Evolutionary conservation across 2,888 invertebrate species (phyloP).

Genomic region (Drosophila eohydei): DNA sequence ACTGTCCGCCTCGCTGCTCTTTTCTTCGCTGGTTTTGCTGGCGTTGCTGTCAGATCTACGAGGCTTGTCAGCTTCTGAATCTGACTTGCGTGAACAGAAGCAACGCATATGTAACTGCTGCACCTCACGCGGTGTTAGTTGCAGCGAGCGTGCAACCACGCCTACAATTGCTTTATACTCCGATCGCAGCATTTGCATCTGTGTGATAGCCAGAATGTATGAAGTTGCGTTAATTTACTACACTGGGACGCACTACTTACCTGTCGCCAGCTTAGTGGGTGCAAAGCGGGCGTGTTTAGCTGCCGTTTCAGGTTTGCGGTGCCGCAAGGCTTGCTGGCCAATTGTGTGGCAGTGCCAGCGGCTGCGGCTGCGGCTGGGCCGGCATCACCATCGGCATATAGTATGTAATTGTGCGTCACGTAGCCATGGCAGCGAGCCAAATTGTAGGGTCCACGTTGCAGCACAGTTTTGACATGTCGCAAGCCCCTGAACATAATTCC

Average conservation of each 20-base stretch:
- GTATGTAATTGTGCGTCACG: slow-evolving; percentile 37
- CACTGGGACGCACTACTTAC: slow-evolving; percentile 37
- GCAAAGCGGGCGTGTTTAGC: slow-evolving; percentile 31
- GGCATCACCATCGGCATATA: slow-evolving; percentile 15
- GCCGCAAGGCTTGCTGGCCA: slow-evolving; percentile 2
- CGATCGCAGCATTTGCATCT: slow-evolving; percentile 73
- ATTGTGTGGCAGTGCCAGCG: neutral
- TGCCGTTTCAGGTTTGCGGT: slow-evolving; percentile 15
- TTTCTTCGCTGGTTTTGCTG: slow-evolving; percentile 3
- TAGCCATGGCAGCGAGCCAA: slow-evolving; percentile 44
- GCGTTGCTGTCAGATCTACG: neutral
- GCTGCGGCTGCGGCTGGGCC: neutral
- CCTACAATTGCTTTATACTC: slow-evolving; percentile 83
- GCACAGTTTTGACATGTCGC: slow-evolving; percentile 70
- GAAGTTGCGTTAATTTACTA: neutral
- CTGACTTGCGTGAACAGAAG: slow-evolving; percentile 41
- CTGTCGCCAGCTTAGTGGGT: slow-evolving; percentile 66
- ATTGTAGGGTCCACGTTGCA: slow-evolving; percentile 66
- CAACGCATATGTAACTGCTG: slow-evolving; percentile 70
- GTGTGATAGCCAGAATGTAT: neutral
- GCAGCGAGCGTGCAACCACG: slow-evolving; percentile 79
- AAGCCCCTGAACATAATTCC: slow-evolving; percentile 73
- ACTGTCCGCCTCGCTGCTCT: neutral
- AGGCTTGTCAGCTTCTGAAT: slow-evolving; percentile 12
- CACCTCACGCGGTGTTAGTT: slow-evolving; percentile 69